Evolutionary conservation across 1,140 invertebrate genomes (phyloP).

Genomic region (Lepidurus packardi): DNA sequence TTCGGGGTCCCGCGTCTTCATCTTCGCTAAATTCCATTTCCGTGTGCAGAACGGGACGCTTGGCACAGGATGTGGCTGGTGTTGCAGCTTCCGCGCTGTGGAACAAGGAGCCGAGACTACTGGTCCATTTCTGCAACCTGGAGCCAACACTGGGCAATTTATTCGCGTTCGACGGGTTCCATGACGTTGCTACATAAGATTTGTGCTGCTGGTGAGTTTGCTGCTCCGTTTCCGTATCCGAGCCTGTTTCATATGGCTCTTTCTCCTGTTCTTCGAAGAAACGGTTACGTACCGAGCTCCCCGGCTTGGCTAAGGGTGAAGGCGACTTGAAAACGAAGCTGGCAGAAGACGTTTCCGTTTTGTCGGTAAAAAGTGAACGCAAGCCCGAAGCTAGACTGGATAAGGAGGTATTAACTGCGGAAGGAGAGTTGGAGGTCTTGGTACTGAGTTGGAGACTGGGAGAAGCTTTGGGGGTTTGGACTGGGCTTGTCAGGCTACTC

Average conservation of each 20-base stretch:
- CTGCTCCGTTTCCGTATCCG: conserved; percentile 29
- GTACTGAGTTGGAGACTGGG: neutral
- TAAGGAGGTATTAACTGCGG: neutral
- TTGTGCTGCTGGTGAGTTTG: neutral
- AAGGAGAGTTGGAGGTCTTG: neutral
- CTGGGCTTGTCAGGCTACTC: neutral
- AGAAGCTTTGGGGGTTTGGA: neutral
- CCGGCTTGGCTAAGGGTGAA: neutral
- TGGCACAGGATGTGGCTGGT: neutral
- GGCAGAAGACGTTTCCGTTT: neutral
- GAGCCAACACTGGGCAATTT: neutral
- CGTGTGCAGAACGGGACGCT: neutral
- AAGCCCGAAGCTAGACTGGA: neutral
- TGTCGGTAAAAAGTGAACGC: neutral
- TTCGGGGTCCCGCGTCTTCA: neutral
- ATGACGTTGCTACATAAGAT: neutral
- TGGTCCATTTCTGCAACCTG: neutral
- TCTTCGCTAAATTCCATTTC: neutral
- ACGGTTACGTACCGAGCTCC: neutral
- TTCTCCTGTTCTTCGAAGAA: conserved; percentile 32
- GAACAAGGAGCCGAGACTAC: neutral
- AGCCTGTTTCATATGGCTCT: conserved; percentile 33
- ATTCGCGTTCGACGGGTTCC: neutral
- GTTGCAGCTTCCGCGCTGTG: neutral
- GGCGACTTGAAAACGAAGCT: neutral